A percentile compares a stretch with the other conserved stretches of the same genome.
Conservation (phyloP, 1,140 invertebrate species). For the Cryptotermes secundus region DNA sequence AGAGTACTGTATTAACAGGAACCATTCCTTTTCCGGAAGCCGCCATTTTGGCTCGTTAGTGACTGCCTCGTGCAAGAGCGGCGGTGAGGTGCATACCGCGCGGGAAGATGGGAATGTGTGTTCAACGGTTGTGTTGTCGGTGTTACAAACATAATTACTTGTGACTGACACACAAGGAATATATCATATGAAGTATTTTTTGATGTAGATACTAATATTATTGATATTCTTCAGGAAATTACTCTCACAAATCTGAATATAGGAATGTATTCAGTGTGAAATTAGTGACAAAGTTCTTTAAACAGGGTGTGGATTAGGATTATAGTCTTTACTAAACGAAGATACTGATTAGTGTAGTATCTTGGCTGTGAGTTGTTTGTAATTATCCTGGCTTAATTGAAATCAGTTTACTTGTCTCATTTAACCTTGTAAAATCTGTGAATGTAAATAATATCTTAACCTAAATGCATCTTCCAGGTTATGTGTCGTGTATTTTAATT, state of each 20-base stretch:
- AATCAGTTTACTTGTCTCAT: not conserved
- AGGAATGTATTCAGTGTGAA: not conserved
- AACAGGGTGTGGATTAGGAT: not conserved
- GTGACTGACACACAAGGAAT: not conserved
- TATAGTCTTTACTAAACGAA: not conserved
- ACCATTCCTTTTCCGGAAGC: slow-evolving; percentile 35
- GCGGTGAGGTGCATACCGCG: slow-evolving; percentile 36
- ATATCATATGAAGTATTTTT: slow-evolving; percentile 14
- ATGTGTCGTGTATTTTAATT: not conserved
- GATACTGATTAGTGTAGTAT: not conserved
- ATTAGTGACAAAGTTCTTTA: no score
- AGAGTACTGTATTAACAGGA: not conserved
- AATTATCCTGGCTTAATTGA: not conserved
- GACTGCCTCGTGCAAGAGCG: slow-evolving; percentile 35
- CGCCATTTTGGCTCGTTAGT: slow-evolving; percentile 33
- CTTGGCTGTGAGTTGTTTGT: not conserved
- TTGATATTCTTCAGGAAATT: not conserved
- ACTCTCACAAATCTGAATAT: not conserved
- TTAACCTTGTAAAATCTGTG: not conserved
- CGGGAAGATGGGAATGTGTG: slow-evolving; percentile 38
- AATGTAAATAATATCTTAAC: slow-evolving; percentile 1
- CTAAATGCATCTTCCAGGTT: not conserved
- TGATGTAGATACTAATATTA: not conserved
- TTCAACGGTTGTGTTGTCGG: slow-evolving; percentile 28
- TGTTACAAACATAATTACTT: slow-evolving; percentile 19